phyloP scores from a whole-genome alignment of 2,113 vertebrate genomes.

The Leptocoma aspasia region DNA sequence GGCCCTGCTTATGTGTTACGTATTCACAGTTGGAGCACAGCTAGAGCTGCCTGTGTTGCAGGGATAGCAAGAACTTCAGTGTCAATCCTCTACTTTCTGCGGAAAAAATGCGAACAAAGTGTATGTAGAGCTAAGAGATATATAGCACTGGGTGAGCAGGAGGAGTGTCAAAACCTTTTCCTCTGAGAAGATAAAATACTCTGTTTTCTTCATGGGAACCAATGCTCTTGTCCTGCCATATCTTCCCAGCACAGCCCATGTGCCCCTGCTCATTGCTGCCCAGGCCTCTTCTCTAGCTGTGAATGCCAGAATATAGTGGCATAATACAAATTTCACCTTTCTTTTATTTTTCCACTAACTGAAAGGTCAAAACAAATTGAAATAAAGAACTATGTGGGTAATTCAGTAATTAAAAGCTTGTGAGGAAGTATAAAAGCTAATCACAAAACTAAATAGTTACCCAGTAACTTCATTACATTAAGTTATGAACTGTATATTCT shows the following conservation, averaged over 20 bases:
- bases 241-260: background rate
- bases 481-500: background rate
- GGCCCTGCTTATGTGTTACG: background rate
- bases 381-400: background rate
- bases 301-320: background rate
- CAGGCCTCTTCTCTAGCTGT: background rate
- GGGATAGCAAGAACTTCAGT: background rate
- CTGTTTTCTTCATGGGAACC: background rate
- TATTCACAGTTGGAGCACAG: background rate
- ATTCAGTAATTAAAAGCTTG: conserved; percentile 19
- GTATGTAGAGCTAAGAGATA: background rate
- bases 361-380: conserved; percentile 12
- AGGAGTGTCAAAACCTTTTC: background rate
- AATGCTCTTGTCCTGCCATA: background rate
- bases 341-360: background rate
- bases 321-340: background rate
- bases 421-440: background rate
- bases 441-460: conserved; percentile 8
- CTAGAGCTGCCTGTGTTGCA: background rate
- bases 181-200: background rate
- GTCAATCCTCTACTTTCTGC: background rate
- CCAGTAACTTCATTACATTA: background rate
- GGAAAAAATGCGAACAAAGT: background rate
- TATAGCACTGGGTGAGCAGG: background rate
- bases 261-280: background rate